Evolutionary conservation across 2,113 vertebrate genomes (phyloP).

Genomic region (Cyprinodon variegatus): DNA sequence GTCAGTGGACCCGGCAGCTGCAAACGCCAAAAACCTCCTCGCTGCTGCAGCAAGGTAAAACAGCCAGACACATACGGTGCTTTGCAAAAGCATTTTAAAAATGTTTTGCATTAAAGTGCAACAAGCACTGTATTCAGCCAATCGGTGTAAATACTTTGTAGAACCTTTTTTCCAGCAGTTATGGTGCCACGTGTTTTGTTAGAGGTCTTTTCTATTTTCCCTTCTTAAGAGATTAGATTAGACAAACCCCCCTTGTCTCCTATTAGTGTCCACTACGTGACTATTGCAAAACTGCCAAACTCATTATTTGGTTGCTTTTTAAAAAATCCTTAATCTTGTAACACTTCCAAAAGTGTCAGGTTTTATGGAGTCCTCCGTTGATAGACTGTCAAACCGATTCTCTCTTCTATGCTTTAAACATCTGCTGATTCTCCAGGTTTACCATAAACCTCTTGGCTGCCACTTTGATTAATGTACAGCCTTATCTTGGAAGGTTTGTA

Average conservation of each 20-base stretch:
- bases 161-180: too few relatives aligned
- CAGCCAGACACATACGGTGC: neutral
- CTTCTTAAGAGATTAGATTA: too few relatives aligned
- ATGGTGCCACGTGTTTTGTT: too few relatives aligned
- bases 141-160: too few relatives aligned
- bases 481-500: too few relatives aligned
- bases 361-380: neutral
- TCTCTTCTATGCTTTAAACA: neutral
- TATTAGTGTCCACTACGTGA: neutral
- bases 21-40: conserved; percentile 95
- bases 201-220: too few relatives aligned
- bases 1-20: conserved; percentile 95
- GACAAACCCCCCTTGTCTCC: neutral
- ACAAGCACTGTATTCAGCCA: too few relatives aligned
- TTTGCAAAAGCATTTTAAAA: neutral
- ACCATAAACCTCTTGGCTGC: too few relatives aligned
- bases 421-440: neutral
- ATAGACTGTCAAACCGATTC: neutral
- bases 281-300: neutral
- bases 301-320: neutral
- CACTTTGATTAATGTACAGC: too few relatives aligned
- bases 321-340: neutral
- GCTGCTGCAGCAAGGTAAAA: conserved; percentile 93
- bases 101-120: too few relatives aligned
- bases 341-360: neutral